Evolutionary conservation across 2,888 invertebrate genomes (phyloP).

Genomic region (Andrena flavipes): DNA sequence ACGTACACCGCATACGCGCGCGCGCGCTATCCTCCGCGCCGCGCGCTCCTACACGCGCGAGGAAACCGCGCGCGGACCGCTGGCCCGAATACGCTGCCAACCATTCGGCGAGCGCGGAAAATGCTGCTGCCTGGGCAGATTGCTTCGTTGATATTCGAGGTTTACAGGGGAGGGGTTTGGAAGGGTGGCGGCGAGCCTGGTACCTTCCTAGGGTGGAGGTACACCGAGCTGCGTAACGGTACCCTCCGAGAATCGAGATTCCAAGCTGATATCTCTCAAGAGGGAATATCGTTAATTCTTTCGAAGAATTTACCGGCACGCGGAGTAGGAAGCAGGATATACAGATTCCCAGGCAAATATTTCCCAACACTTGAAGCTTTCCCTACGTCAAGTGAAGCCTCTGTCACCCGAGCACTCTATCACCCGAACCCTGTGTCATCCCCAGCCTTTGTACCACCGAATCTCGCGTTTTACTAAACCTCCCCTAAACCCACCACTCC

Average conservation of each 20-base stretch:
- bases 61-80: neutral
- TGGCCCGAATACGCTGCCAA: constrained; percentile 12
- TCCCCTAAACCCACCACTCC: constrained; percentile 41
- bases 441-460: no score
- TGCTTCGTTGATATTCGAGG: constrained; percentile 2
- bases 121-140: neutral
- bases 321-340: no score
- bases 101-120: constrained; percentile 38
- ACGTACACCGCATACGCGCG: constrained; percentile 62
- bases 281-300: no score
- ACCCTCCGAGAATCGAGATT: no score
- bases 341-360: no score
- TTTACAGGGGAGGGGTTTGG: constrained; percentile 1
- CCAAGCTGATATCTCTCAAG: no score
- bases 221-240: neutral
- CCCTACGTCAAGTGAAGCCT: no score
- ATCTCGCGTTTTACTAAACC: constrained; percentile 50
- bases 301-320: no score
- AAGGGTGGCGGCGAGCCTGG: neutral
- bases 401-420: no score
- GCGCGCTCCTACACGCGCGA: constrained; percentile 30
- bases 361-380: no score
- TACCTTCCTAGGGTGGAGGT: neutral
- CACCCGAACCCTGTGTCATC: no score
- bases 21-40: neutral